A percentile compares a stretch with the other conserved stretches of the same genome.
These are phyloP conservation scores for Polyodon spathula DNA, from an alignment of 2,113 vertebrate species.

Conservation along the genomic window DNA sequence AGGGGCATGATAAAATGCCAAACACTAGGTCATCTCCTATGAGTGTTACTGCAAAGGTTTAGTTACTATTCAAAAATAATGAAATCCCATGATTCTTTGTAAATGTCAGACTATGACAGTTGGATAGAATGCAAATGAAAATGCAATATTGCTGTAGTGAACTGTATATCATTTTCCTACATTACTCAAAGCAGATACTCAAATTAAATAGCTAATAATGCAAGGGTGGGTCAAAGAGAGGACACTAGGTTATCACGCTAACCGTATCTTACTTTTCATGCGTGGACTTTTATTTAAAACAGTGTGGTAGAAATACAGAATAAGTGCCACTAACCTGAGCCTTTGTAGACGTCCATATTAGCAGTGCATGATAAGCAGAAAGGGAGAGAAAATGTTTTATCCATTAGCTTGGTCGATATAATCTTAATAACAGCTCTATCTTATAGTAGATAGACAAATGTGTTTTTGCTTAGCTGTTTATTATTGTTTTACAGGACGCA, in stretches of 20 bases:
- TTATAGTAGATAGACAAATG: no score
- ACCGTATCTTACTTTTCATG: slow-evolving; percentile 32
- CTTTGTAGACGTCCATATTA: slow-evolving; percentile 94
- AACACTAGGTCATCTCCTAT: slow-evolving; percentile 17
- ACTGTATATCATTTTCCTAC: slow-evolving; percentile 10
- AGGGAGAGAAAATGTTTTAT: slow-evolving; percentile 79
- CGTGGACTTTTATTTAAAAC: slow-evolving; percentile 40
- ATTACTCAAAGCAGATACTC: slow-evolving; percentile 3
- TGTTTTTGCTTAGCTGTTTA: no score
- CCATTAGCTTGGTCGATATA: slow-evolving; percentile 69
- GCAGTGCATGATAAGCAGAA: slow-evolving; percentile 84
- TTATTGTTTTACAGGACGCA: no score
- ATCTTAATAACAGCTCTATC: no score
- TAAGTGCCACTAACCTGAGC: slow-evolving; percentile 90
- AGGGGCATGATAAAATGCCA: slow-evolving; percentile 4
- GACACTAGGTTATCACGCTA: slow-evolving; percentile 15
- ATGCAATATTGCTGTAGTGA: slow-evolving; percentile 14
- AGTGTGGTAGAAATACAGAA: slow-evolving; percentile 59
- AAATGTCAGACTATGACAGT: slow-evolving; percentile 18
- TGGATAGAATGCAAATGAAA: slow-evolving; percentile 22
- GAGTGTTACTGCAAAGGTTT: slow-evolving; percentile 19
- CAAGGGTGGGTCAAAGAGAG: slow-evolving; percentile 9
- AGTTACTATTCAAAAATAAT: slow-evolving; percentile 23
- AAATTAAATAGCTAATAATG: slow-evolving; percentile 16
- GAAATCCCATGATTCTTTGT: slow-evolving; percentile 15